phyloP scores from a whole-genome alignment of 2,113 vertebrate species.

The Chaetodon auriga region DNA sequence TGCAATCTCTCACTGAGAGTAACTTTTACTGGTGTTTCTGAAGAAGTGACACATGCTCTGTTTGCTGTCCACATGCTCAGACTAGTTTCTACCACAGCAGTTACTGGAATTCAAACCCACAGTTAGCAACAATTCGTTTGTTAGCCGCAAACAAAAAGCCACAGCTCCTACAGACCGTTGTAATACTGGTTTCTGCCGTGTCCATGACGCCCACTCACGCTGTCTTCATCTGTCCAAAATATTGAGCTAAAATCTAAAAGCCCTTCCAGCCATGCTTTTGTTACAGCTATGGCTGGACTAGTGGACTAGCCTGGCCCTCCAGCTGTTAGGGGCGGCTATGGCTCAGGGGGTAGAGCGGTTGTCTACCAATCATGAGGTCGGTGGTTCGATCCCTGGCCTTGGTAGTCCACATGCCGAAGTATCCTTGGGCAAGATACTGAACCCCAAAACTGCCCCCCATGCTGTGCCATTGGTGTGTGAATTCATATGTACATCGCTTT shows the following conservation, averaged over 20 bases:
- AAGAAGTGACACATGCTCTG: conserved; percentile 11
- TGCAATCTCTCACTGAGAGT: conserved; percentile 9
- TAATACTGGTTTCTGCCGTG: no score
- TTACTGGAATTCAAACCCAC: neutral
- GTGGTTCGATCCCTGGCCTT: no score
- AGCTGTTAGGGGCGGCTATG: no score
- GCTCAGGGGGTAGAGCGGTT: no score
- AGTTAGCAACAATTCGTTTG: neutral
- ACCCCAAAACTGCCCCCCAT: no score
- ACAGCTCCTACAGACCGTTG: neutral
- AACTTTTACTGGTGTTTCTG: conserved; percentile 11
- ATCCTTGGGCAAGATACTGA: no score
- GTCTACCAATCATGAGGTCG: no score
- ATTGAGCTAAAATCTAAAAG: neutral
- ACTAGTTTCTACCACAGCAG: neutral
- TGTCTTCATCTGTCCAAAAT: neutral
- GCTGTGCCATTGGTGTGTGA: no score
- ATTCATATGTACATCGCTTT: no score
- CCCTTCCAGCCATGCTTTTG: neutral
- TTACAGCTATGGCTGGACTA: neutral
- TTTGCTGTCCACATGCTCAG: neutral
- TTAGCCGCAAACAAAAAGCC: neutral
- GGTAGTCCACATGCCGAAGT: no score
- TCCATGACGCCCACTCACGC: no score
- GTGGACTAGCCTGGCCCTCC: neutral